A percentile compares a stretch with the other conserved stretches of the same genome.
phyloP scores from a whole-genome alignment of 2,113 vertebrate genomes.

The Forbesichthys agassizii region DNA sequence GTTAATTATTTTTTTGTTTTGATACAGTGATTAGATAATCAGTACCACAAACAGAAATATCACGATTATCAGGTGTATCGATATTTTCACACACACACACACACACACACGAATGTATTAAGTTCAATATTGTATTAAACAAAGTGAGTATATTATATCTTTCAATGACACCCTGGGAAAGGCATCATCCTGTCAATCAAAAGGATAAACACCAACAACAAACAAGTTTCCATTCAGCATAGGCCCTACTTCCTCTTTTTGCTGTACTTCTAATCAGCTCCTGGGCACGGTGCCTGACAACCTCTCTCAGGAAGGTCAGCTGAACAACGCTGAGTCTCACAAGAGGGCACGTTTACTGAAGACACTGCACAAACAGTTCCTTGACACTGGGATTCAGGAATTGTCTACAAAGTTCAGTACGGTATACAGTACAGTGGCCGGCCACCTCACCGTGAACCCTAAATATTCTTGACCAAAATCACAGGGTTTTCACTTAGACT shows the following conservation, averaged over 20 bases:
- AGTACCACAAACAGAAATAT: no score
- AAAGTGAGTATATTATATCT: no score
- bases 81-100: no score
- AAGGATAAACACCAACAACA: neutral
- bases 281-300: neutral
- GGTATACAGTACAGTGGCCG: neutral
- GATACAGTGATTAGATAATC: no score
- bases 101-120: no score
- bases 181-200: neutral
- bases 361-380: slow-evolving; percentile 16
- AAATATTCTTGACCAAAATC: neutral
- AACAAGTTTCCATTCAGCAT: neutral
- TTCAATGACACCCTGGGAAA: no score
- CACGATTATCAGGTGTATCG: no score
- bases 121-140: no score
- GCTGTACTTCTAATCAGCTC: neutral
- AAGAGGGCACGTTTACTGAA: slow-evolving; percentile 29
- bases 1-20: no score
- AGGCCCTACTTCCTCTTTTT: neutral
- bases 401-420: neutral
- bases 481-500: neutral
- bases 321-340: neutral
- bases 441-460: neutral
- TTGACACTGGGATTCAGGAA: neutral
- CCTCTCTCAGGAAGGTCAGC: neutral